These are phyloP conservation scores for Papilio elwesi DNA, from an alignment of 2,888 invertebrate species.

Conservation along the genomic window DNA sequence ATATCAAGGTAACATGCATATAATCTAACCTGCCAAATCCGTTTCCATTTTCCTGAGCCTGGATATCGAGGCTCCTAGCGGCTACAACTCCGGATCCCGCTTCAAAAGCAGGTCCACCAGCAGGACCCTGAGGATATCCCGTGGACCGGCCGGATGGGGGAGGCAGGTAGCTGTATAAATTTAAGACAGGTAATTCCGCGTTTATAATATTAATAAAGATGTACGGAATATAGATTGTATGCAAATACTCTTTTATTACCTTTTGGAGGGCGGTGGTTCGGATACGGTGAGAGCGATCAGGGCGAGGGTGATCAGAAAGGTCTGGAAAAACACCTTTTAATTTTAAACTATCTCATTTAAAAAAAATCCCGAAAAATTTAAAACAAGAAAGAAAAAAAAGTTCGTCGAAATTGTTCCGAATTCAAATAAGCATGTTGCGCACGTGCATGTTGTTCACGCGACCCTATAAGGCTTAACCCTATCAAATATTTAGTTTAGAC, in stretches of 20 bases:
- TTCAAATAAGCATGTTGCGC: no score
- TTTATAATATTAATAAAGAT: no score
- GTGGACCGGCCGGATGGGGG: slow-evolving; percentile 54
- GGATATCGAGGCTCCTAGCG: slow-evolving; percentile 57
- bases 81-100: slow-evolving; percentile 63
- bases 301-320: slow-evolving; percentile 52
- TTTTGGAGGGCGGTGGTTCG: slow-evolving; percentile 72
- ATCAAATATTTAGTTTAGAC: no score
- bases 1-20: not conserved
- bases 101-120: slow-evolving; percentile 47
- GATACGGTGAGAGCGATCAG: slow-evolving; percentile 57
- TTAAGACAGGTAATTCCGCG: not conserved
- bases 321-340: slow-evolving; percentile 53
- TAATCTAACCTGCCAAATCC: slow-evolving; percentile 61
- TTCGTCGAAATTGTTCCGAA: no score
- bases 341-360: no score
- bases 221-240: not conserved
- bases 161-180: slow-evolving; percentile 65
- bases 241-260: slow-evolving; percentile 51
- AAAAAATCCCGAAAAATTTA: not conserved
- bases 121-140: slow-evolving; percentile 60
- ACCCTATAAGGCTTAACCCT: no score
- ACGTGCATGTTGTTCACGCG: no score
- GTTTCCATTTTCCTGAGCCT: slow-evolving; percentile 48
- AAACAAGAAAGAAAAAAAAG: not conserved